Percentiles rank a stretch among this genome's conserved stretches.
These are phyloP conservation scores for Turdus rufiventris DNA, from an alignment of 2,113 vertebrate genomes.

Conservation along the genomic window DNA sequence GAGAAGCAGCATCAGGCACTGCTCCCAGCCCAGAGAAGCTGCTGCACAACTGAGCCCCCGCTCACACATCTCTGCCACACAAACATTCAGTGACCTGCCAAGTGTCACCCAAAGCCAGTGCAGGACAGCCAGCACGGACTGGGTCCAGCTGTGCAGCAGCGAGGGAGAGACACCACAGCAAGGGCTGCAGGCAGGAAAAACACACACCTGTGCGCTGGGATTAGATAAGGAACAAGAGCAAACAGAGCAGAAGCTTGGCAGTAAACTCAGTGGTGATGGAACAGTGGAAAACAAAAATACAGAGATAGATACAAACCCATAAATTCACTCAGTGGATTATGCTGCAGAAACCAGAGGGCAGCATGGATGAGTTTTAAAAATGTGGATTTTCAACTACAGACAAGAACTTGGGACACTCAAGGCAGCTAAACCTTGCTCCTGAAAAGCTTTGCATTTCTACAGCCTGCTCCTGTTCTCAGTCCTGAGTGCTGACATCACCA, in stretches of 20 bases:
- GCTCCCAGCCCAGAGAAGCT: background rate
- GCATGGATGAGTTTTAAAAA: background rate
- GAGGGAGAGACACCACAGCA: background rate
- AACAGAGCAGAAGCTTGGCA: background rate
- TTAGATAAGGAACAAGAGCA: background rate
- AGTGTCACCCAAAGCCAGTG: background rate
- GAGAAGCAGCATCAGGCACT: background rate
- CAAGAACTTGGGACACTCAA: background rate
- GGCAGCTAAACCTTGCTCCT: background rate
- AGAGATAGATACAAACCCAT: background rate
- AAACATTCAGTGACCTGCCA: accelerated
- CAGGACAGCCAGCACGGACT: background rate
- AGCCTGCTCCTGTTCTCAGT: background rate
- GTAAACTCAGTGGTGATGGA: background rate
- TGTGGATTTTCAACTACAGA: background rate
- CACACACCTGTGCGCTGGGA: background rate
- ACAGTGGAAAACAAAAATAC: background rate
- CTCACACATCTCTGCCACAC: background rate
- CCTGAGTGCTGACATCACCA: background rate
- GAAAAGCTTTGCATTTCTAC: background rate
- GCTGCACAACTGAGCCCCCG: background rate
- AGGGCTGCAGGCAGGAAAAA: background rate
- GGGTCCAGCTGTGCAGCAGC: background rate
- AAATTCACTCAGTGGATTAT: background rate
- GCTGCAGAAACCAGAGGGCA: background rate